Evolutionary conservation across 1,140 invertebrate genomes (phyloP), one percentile per base, ranked within the genome.

Genomic region (Papilio polytes): DNA sequence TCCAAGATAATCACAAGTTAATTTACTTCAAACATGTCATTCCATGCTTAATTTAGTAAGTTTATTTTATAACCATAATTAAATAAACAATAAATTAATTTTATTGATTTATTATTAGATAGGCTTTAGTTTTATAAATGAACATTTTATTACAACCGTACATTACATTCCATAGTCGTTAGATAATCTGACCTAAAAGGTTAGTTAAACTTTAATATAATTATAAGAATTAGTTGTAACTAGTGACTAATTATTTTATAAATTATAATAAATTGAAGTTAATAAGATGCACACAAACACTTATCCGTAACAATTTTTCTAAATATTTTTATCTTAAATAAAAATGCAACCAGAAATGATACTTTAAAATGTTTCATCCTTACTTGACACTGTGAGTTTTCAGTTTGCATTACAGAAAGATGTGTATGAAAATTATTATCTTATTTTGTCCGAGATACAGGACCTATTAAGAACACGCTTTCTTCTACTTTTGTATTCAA

Each of bases 131-230:
- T 15, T 36, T 3, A 36, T 63, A 22, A 63, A 63, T 63, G 59
- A 56, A 56, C 53, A 63, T 63, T 63, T 22, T 63, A 26, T 63
- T 22, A 63, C 22, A 26, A 63, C 63, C 63, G 26, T 66, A 66
- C 63, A 66, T 31, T 31, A 66, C 63, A 66, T 66, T 66, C 63
- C 63, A 66, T 66, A 66, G 63, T 31, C 22, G 26, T 66, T 13
- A 66, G 63, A 15, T 15, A 3, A 6, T 13, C 63, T 66, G 22
- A 66, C 63, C 22, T 66, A 66, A 31, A 66, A 66, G 63, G 63
- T 66, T 31, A 66, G 22, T 31, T 66, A 15, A 15, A 36, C 3
- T 63, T 63, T 63, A 63, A 22, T 56, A 1, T 59, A 31, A 26
- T 31, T 66, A 66, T 66, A 31, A 66, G n/a, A 12, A 26, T 63